Base-by-base conservation (phyloP, 2,113 vertebrate genomes). In the Corythornis vintsioides region DNA sequence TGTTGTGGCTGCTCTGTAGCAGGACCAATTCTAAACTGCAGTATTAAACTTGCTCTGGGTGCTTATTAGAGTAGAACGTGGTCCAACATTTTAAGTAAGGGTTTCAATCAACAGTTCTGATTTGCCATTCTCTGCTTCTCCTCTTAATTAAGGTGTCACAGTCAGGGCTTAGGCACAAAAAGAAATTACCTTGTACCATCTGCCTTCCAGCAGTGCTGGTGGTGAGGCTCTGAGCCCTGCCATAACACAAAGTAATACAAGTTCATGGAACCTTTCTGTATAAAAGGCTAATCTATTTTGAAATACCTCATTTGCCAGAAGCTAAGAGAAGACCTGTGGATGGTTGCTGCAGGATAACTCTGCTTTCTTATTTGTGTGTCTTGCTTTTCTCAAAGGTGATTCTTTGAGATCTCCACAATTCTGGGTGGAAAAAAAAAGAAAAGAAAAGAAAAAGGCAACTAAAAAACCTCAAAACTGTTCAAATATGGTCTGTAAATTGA, bases 401-500 rank as follows among this genome's bases (percentile, higher is more conserved):
- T 38, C 40, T 42, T 47, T 47, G 22, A 14, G 42, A 74, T 8
- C 18, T 61, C 42, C 50, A 69, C 13, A 7, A 11, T 64, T 73
- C 18, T 50, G 33, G 22, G 35, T 35, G 35, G 35, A 35, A 35
- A 35, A 35, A 35, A 35, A 35, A 35, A 35, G 33, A 35, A 24
- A 50, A 24, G 13, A 50, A 24, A 29, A 16, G 29, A 53, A 28
- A 14, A 8, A 53, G 16, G 7, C 20, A 35, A 78, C 38, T 38
- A 28, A 61, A 60, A 40, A 24, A 9, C 5, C 60, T 65, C 60
- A 47, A 76, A 91, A 85, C 77, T 43, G 33, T 52, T 94, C 85
- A 52, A 53, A 88, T 77, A 52, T 66, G 82, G 80, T 83, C 73
- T 93, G 80, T 74, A 88, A 89, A 92, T 88, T 42, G 56, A 90